phyloP scores from a whole-genome alignment of 53 echinoderm and acorn worm species.

The Holothuria leucospilota region DNA sequence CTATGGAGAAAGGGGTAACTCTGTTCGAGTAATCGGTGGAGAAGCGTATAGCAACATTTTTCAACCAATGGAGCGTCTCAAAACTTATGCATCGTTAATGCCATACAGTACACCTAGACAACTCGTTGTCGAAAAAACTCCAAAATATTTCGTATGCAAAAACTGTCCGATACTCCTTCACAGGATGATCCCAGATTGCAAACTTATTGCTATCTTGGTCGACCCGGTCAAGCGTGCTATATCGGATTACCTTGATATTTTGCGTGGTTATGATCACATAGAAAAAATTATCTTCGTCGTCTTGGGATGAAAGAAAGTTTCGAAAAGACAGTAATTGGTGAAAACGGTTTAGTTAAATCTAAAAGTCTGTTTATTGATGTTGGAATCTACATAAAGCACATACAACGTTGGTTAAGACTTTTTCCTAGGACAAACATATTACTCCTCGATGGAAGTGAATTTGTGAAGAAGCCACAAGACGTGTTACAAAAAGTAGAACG shows the following conservation, averaged over 20 bases:
- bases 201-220: conserved; percentile 74
- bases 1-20: no score
- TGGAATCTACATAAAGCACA: conserved; percentile 72
- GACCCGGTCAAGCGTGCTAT: conserved; percentile 81
- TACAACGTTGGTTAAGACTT: conserved; percentile 64
- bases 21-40: no score
- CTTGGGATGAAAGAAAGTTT: conserved; percentile 49
- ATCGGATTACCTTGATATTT: conserved; percentile 56
- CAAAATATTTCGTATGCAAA: conserved; percentile 65
- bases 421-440: conserved; percentile 65
- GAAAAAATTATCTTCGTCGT: no score
- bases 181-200: conserved; percentile 47
- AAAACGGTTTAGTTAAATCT: conserved; percentile 58
- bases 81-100: conserved; percentile 61
- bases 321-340: conserved; percentile 60
- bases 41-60: no score
- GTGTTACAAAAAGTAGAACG: conserved; percentile 65
- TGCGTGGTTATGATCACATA: no score
- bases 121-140: conserved; percentile 80
- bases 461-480: conserved; percentile 63
- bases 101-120: conserved; percentile 71
- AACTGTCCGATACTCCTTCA: conserved; percentile 51
- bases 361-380: conserved; percentile 65
- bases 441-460: conserved; percentile 74
- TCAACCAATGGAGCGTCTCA: neutral